Percentiles rank a stretch among this genome's conserved stretches.
These are phyloP conservation scores for Plecotus auritus DNA, from an alignment of 2,113 vertebrate species.

Conservation along the genomic window DNA sequence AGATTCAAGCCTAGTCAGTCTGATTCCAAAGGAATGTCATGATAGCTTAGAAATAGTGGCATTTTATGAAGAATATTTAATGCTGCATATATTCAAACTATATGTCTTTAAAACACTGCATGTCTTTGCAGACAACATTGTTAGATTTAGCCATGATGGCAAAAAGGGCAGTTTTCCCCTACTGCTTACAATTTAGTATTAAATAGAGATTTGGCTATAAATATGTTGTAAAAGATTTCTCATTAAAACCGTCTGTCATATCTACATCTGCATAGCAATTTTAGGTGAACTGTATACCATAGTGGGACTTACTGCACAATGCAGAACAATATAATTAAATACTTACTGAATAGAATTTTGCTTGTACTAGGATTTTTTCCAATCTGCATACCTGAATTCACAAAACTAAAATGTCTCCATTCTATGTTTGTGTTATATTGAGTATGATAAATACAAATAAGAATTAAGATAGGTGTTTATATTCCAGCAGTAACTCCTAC, in stretches of 20 bases:
- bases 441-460: background rate
- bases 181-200: background rate
- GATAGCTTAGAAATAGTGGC: background rate
- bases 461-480: constrained; percentile 44
- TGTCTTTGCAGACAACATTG: background rate
- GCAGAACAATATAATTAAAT: background rate
- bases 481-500: constrained; percentile 62
- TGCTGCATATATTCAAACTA: background rate
- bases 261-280: constrained; percentile 1
- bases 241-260: constrained; percentile 9
- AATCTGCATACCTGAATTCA: background rate
- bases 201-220: background rate
- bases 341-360: constrained; percentile 30
- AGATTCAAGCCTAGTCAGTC: background rate
- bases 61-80: constrained; percentile 11
- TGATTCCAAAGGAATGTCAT: background rate
- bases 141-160: background rate
- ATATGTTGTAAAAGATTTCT: background rate
- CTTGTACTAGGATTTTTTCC: background rate
- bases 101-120: background rate
- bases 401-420: background rate
- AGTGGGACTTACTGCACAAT: background rate
- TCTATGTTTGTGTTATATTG: constrained; percentile 16
- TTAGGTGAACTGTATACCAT: background rate
- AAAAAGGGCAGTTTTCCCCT: background rate